A percentile compares a stretch with the other conserved stretches of the same genome.
These are phyloP conservation scores for Mythimna impura DNA, from an alignment of 2,888 invertebrate genomes.

Conservation along the genomic window DNA sequence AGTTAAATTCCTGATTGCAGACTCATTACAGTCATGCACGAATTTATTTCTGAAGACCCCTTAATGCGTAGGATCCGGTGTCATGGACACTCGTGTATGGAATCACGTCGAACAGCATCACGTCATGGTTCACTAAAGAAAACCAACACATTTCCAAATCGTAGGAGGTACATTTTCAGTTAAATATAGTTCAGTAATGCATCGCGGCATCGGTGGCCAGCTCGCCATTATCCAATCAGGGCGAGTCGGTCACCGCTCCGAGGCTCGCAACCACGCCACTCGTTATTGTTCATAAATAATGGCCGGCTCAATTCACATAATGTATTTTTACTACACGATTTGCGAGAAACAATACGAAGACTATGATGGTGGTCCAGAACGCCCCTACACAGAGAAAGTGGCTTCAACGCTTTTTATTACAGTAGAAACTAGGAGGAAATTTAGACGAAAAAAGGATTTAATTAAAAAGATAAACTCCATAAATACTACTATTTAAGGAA, in stretches of 20 bases:
- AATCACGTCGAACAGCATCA: slow-evolving; percentile 46
- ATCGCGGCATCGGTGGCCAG: slow-evolving; percentile 57
- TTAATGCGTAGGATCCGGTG: slow-evolving; percentile 41
- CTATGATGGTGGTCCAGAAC: slow-evolving; percentile 49
- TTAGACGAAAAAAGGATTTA: not conserved
- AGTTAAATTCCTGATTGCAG: slow-evolving; percentile 20
- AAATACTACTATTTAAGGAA: too few species aligned
- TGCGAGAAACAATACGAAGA: slow-evolving; percentile 51
- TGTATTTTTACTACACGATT: slow-evolving; percentile 66
- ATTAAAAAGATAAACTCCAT: not conserved
- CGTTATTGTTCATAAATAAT: slow-evolving; percentile 77
- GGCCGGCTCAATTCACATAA: slow-evolving; percentile 57
- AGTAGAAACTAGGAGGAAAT: not conserved
- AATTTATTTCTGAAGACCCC: slow-evolving; percentile 25
- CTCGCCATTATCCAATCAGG: slow-evolving; percentile 81
- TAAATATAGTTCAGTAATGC: slow-evolving; percentile 73
- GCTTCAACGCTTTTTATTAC: slow-evolving; percentile 6
- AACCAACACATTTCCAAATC: slow-evolving; percentile 48
- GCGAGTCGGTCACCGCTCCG: slow-evolving; percentile 78
- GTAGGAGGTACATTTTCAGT: slow-evolving; percentile 66
- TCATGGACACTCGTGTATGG: slow-evolving; percentile 25
- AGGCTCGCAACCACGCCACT: slow-evolving; percentile 64
- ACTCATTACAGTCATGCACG: slow-evolving; percentile 1
- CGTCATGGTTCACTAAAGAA: slow-evolving; percentile 34
- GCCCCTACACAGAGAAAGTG: slow-evolving; percentile 19